phyloP scores from a whole-genome alignment of 2,113 vertebrate species.

The Stomatorhinus ivindoensis region DNA sequence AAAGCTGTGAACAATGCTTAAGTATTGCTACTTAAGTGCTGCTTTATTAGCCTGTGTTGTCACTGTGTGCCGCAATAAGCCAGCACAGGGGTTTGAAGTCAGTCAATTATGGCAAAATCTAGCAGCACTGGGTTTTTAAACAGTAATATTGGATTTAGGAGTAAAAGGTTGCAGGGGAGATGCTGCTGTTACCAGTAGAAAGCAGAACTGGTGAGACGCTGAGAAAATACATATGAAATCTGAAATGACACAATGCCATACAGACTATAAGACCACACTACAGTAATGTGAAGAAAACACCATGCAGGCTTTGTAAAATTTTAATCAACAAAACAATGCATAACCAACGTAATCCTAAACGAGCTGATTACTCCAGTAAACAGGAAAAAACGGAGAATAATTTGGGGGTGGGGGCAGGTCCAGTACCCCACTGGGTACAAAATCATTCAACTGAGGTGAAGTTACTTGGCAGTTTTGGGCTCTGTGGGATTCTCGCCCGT shows the following conservation, averaged over 20 bases:
- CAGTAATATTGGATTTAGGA: not conserved
- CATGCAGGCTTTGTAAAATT: not conserved
- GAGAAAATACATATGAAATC: not conserved
- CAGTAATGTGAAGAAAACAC: not conserved
- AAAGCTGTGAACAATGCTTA: not conserved
- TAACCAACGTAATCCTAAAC: not conserved
- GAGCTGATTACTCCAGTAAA: not conserved
- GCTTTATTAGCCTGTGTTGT: not conserved
- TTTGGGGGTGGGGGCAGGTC: not conserved
- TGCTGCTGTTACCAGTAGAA: not conserved
- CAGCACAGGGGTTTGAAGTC: not conserved
- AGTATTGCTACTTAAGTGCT: not conserved
- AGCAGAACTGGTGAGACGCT: not conserved
- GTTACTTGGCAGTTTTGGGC: conserved; percentile 73
- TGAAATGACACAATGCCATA: not conserved
- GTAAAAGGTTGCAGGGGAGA: not conserved
- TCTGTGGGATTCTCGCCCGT: conserved; percentile 83
- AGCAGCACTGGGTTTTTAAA: not conserved
- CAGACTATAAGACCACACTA: not conserved
- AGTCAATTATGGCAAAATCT: not conserved
- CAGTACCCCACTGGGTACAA: not conserved
- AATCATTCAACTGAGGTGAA: not conserved
- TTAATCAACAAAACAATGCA: not conserved
- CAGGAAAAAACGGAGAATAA: not conserved
- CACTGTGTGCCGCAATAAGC: not conserved